A percentile compares a stretch with the other conserved stretches of the same genome.
Conservation (phyloP, 2,113 vertebrate genomes). For the Cyanistes caeruleus region DNA sequence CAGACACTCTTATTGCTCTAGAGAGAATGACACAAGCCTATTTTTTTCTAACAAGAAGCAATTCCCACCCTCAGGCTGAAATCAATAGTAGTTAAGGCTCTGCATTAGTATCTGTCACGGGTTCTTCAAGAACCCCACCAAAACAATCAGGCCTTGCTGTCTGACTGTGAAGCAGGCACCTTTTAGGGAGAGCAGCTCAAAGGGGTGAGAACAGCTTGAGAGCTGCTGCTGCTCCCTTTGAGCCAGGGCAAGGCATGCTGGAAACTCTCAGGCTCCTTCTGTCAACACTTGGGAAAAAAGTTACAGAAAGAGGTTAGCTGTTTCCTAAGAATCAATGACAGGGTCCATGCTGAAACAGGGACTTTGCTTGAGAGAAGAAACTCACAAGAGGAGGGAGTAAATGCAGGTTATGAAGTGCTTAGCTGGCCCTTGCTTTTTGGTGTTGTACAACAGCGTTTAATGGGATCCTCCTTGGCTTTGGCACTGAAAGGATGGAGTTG, state of each 20-base stretch:
- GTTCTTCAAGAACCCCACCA: not conserved
- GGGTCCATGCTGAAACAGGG: not conserved
- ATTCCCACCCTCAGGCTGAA: not conserved
- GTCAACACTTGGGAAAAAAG: not conserved
- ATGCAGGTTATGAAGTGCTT: not conserved
- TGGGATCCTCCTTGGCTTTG: not conserved
- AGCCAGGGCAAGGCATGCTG: not conserved
- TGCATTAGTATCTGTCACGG: not conserved
- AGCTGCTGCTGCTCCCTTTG: not conserved
- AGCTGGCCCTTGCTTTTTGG: not conserved
- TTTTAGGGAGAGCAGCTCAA: not conserved
- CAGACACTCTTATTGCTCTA: not conserved
- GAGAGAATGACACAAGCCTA: not conserved
- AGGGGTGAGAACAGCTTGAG: not conserved
- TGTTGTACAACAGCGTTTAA: not conserved
- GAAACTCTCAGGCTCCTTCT: slow-evolving; percentile 15
- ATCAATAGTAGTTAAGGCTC: not conserved
- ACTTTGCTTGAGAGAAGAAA: not conserved
- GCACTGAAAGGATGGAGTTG: not conserved
- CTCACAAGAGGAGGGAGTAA: not conserved
- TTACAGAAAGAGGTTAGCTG: not conserved
- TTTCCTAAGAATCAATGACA: slow-evolving; percentile 2
- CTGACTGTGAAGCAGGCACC: not conserved
- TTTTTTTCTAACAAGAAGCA: not conserved
- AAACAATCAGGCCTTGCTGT: not conserved